These are phyloP conservation scores for Cacatua alba DNA, from an alignment of 2,113 vertebrate species.

Conservation along the genomic window DNA sequence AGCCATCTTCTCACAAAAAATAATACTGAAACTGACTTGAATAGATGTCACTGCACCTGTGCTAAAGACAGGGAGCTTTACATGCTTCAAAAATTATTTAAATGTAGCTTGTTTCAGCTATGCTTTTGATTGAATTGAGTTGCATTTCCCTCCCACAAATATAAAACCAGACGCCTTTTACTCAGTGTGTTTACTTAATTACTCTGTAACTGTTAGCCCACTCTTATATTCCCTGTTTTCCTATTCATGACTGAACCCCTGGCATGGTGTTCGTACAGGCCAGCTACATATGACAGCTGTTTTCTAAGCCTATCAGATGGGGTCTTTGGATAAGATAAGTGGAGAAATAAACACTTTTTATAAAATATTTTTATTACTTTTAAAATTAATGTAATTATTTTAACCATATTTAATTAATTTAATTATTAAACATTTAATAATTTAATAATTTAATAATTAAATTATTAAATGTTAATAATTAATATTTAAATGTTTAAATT, in stretches of 20 bases:
- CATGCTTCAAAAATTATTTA: not conserved
- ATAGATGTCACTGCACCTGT: not conserved
- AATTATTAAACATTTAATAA: not conserved
- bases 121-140: not conserved
- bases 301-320: not conserved
- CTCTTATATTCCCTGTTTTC: not conserved
- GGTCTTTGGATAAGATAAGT: not conserved
- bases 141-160: not conserved
- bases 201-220: not conserved
- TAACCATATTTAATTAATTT: not conserved
- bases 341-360: not conserved
- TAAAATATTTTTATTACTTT: not conserved
- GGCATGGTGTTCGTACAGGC: not conserved
- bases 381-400: not conserved
- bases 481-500: not conserved
- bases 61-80: not conserved
- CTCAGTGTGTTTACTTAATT: not conserved
- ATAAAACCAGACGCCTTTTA: not conserved
- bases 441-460: too few relatives aligned
- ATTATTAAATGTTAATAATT: not conserved
- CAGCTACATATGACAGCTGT: not conserved
- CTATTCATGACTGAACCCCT: not conserved
- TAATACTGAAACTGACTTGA: not conserved
- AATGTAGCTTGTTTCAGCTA: not conserved
- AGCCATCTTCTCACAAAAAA: not conserved